Evolutionary conservation across 2,888 invertebrate genomes (phyloP).

Genomic region (Helleia helle): DNA sequence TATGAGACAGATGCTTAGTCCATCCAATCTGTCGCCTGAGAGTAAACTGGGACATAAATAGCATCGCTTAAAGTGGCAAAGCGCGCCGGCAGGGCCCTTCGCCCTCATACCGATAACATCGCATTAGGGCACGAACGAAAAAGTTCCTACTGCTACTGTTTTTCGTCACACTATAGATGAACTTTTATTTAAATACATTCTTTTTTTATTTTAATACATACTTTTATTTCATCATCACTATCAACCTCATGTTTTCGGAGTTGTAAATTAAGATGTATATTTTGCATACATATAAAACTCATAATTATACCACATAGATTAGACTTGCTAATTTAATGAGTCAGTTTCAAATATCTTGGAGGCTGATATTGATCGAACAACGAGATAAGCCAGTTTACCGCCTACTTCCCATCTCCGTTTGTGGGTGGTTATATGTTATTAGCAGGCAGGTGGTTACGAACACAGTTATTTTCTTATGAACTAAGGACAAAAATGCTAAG

Average conservation of each 20-base stretch:
- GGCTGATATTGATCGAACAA: slow-evolving; percentile 30
- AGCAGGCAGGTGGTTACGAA: slow-evolving; percentile 20
- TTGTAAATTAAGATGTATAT: no score
- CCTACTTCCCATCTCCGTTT: slow-evolving; percentile 37
- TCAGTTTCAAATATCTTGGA: slow-evolving; percentile 30
- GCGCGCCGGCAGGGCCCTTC: slow-evolving; percentile 59
- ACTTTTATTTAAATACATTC: background rate
- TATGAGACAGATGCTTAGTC: slow-evolving; percentile 20
- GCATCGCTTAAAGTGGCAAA: slow-evolving; percentile 64
- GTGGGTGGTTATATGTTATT: slow-evolving; percentile 17
- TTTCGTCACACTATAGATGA: slow-evolving; percentile 43
- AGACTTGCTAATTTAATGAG: slow-evolving; percentile 29
- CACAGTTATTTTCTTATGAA: slow-evolving; percentile 14
- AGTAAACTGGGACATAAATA: slow-evolving; percentile 54
- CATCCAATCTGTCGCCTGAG: slow-evolving; percentile 42
- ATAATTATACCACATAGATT: slow-evolving; percentile 21
- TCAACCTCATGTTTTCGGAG: background rate
- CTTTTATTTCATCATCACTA: background rate
- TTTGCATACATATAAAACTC: no score
- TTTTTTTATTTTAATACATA: no score
- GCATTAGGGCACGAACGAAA: slow-evolving; percentile 57
- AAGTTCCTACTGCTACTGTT: slow-evolving; percentile 57
- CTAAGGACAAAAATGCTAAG: slow-evolving; percentile 8
- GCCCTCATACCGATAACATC: slow-evolving; percentile 57
- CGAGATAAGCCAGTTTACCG: slow-evolving; percentile 35